Evolutionary conservation across 2,797 vertebrate species (phyloP).

Genomic region (Macroramphosus scolopax): DNA sequence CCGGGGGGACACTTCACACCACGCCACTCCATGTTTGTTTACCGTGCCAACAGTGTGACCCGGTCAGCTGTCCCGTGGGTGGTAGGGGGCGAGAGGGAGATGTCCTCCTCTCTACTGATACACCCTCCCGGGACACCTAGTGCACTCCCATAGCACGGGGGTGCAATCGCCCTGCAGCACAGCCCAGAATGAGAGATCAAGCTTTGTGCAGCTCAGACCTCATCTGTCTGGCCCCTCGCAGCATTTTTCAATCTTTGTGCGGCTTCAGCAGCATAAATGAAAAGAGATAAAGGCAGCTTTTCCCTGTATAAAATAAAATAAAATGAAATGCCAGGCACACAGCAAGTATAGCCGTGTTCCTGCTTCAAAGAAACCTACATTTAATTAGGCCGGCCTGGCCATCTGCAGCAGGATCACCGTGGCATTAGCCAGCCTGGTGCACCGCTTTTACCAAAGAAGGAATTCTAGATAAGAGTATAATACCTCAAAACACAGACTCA

Average conservation of each 20-base stretch:
- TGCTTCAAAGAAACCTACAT: slow-evolving; percentile 49
- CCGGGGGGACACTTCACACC: slow-evolving; percentile 60
- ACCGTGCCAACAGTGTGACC: slow-evolving; percentile 60
- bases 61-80: slow-evolving; percentile 54
- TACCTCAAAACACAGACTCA: slow-evolving; percentile 30
- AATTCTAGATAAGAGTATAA: slow-evolving; percentile 31
- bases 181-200: slow-evolving; percentile 61
- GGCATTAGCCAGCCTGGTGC: slow-evolving; percentile 42
- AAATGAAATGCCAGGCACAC: slow-evolving; percentile 30
- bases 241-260: slow-evolving; percentile 63
- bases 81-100: slow-evolving; percentile 21
- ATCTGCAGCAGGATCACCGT: slow-evolving; percentile 45
- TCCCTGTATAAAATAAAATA: slow-evolving; percentile 26
- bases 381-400: slow-evolving; percentile 56
- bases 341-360: slow-evolving; percentile 46
- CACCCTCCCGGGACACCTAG: slow-evolving; percentile 46
- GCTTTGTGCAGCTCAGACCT: slow-evolving; percentile 49
- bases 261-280: slow-evolving; percentile 57
- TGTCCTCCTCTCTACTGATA: slow-evolving; percentile 53
- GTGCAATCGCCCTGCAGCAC: slow-evolving; percentile 58
- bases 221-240: slow-evolving; percentile 56
- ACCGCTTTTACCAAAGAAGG: slow-evolving; percentile 26
- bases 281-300: slow-evolving; percentile 34
- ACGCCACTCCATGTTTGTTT: slow-evolving; percentile 68
- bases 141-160: slow-evolving; percentile 55